These are phyloP conservation scores for Philopotamus ludificatus DNA, from an alignment of 1,140 invertebrate species.

Conservation along the genomic window DNA sequence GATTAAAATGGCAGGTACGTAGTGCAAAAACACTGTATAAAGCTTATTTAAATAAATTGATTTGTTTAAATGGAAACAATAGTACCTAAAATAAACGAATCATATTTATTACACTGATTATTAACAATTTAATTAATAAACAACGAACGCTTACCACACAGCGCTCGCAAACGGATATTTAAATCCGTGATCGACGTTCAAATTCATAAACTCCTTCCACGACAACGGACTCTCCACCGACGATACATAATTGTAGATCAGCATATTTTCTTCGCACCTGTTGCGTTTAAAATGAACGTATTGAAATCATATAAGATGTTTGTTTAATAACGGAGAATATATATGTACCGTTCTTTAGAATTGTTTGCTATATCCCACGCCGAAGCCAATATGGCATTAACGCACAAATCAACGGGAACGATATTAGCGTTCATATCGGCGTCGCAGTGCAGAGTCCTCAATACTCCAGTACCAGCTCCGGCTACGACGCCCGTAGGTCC, in stretches of 20 bases:
- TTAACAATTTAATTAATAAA: not conserved
- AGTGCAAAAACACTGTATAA: slow-evolving; percentile 59
- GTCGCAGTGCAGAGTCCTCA: slow-evolving; percentile 69
- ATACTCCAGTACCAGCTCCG: slow-evolving; percentile 70
- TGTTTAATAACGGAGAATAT: not conserved
- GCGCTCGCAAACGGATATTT: slow-evolving; percentile 57
- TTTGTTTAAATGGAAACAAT: slow-evolving; percentile 57
- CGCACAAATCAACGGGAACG: slow-evolving; percentile 83
- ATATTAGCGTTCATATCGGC: slow-evolving; percentile 69
- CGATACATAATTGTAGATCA: slow-evolving; percentile 73
- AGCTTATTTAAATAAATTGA: slow-evolving; percentile 57
- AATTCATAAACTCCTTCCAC: slow-evolving; percentile 62
- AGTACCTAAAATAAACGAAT: slow-evolving; percentile 49
- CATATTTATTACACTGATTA: not conserved
- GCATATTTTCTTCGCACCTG: slow-evolving; percentile 52
- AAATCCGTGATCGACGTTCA: slow-evolving; percentile 53
- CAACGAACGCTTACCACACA: slow-evolving; percentile 55
- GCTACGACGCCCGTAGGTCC: slow-evolving; percentile 67
- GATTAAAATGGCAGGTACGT: slow-evolving; percentile 67
- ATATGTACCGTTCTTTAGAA: slow-evolving; percentile 52
- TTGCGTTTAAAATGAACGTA: not conserved
- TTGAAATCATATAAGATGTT: not conserved
- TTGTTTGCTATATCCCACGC: slow-evolving; percentile 65
- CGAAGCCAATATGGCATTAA: slow-evolving; percentile 77
- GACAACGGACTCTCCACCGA: slow-evolving; percentile 65